Evolutionary conservation across 2,888 invertebrate species (phyloP).

Genomic region (Pecten maximus): DNA sequence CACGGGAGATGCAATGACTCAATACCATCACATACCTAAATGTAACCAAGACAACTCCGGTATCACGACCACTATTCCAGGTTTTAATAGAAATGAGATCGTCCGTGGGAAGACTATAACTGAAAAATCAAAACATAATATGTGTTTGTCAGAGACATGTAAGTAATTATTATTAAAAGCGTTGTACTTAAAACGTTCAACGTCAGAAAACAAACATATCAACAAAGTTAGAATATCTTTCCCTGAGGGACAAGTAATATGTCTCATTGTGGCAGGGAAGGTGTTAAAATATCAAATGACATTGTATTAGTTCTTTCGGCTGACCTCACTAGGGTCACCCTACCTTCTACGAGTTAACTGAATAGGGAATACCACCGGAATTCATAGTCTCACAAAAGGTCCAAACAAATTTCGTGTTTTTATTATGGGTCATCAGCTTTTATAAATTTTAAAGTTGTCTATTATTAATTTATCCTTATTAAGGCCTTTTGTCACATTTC

Average conservation of each 20-base stretch:
- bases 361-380: background rate
- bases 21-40: background rate
- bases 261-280: background rate
- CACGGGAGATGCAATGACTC: background rate
- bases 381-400: background rate
- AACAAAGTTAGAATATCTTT: background rate
- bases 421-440: slow-evolving; percentile 31
- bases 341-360: background rate
- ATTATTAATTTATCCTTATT: slow-evolving; percentile 33
- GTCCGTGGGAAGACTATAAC: too few relatives aligned
- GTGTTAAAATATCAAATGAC: slow-evolving; percentile 26
- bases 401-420: background rate
- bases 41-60: background rate
- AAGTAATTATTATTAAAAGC: too few relatives aligned
- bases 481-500: background rate
- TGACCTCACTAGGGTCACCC: background rate
- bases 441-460: slow-evolving; percentile 7
- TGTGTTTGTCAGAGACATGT: too few relatives aligned
- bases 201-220: too few relatives aligned
- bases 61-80: too few relatives aligned
- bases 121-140: too few relatives aligned
- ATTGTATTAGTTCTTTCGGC: background rate
- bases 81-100: too few relatives aligned
- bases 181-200: background rate
- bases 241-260: background rate